Evolutionary conservation across 1,140 invertebrate genomes (phyloP).

Genomic region (Mactra quadrangularis): DNA sequence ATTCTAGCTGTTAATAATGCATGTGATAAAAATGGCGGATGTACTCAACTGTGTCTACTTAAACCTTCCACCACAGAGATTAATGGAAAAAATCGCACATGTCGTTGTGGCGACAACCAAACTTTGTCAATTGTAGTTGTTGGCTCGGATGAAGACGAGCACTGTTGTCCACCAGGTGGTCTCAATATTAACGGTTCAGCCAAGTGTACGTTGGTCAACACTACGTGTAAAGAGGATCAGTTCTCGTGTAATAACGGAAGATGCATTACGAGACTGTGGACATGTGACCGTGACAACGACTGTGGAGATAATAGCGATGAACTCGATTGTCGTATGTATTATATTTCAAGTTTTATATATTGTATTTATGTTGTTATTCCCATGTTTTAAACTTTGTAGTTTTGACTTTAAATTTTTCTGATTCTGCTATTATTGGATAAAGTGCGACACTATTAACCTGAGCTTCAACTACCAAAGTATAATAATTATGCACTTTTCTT

Average conservation of each 20-base stretch:
- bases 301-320: conserved; percentile 84
- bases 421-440: no score
- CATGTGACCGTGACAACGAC: conserved; percentile 75
- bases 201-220: not conserved
- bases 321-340: conserved; percentile 67
- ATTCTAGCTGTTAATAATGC: conserved; percentile 18
- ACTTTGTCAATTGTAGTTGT: not conserved
- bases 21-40: conserved; percentile 54
- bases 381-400: no score
- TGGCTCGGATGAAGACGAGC: conserved; percentile 18
- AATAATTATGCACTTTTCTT: no score
- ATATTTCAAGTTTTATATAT: no score
- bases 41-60: conserved; percentile 71
- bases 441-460: no score
- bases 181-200: not conserved
- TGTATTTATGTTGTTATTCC: no score
- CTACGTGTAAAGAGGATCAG: not conserved
- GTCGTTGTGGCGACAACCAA: conserved; percentile 65
- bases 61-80: conserved; percentile 31
- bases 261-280: conserved; percentile 73
- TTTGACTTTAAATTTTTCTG: no score
- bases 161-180: conserved; percentile 21
- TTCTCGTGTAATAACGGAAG: conserved; percentile 46
- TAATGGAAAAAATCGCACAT: conserved; percentile 57
- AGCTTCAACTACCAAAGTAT: no score